Percentiles rank a stretch among this genome's conserved stretches.
These are phyloP conservation scores for Lasiurus cinereus DNA, from an alignment of 2,113 vertebrate genomes.

Conservation along the genomic window DNA sequence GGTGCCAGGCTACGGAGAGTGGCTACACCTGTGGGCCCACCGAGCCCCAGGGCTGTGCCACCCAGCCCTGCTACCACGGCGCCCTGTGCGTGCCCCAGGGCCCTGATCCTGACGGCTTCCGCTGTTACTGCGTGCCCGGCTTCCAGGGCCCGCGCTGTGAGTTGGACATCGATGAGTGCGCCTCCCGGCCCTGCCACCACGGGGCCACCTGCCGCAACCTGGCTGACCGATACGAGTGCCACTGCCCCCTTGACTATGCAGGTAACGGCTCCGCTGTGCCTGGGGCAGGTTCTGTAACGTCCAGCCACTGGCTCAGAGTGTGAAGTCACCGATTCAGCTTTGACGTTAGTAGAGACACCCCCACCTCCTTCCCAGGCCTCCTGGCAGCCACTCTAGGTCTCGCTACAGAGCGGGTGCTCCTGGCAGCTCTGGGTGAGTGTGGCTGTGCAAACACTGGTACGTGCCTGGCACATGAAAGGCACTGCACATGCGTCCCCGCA, in stretches of 20 bases:
- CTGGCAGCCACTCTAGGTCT: not conserved
- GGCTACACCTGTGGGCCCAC: slow-evolving; percentile 89
- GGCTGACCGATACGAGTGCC: slow-evolving; percentile 93
- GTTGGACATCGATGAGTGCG: slow-evolving; percentile 98
- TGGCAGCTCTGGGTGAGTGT: not conserved
- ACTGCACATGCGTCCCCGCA: not conserved
- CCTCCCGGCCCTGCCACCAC: slow-evolving; percentile 94
- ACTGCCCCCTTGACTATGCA: slow-evolving; percentile 91
- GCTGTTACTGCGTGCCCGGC: slow-evolving; percentile 97
- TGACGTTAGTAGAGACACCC: not conserved
- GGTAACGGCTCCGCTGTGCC: slow-evolving; percentile 85
- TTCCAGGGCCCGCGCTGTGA: slow-evolving; percentile 97
- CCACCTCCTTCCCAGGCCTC: too few relatives aligned
- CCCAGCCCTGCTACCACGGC: slow-evolving; percentile 92
- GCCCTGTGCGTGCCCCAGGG: slow-evolving; percentile 93
- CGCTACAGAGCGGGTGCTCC: not conserved
- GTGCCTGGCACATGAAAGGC: not conserved
- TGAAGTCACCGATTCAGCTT: not conserved
- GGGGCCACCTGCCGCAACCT: slow-evolving; percentile 93
- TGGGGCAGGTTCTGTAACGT: not conserved
- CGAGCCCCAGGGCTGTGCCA: slow-evolving; percentile 86
- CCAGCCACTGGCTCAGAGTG: fast-evolving
- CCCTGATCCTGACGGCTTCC: slow-evolving; percentile 85
- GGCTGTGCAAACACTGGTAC: fast-evolving
- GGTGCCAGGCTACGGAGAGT: slow-evolving; percentile 85